Evolutionary conservation across 2,888 invertebrate genomes (phyloP).

Genomic region (Diplazon laetatorius): DNA sequence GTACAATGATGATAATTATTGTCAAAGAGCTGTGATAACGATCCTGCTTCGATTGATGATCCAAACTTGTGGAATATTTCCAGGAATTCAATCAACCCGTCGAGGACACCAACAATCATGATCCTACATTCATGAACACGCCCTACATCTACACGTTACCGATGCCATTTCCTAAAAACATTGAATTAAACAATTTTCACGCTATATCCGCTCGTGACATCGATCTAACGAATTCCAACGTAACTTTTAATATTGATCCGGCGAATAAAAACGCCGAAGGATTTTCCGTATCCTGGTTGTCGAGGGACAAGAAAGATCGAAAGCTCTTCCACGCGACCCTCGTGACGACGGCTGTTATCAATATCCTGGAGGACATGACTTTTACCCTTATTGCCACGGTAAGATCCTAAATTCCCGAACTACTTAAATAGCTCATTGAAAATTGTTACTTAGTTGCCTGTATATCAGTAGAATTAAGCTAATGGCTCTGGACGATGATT

Average conservation of each 20-base stretch:
- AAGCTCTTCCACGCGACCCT: slow-evolving; percentile 65
- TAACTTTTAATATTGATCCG: slow-evolving; percentile 63
- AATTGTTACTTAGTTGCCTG: too few relatives aligned
- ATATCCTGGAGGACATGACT: slow-evolving; percentile 58
- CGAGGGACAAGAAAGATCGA: slow-evolving; percentile 44
- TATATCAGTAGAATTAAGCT: too few relatives aligned
- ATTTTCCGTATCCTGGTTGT: slow-evolving; percentile 59
- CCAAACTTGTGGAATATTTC: too few relatives aligned
- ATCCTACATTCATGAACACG: slow-evolving; percentile 57
- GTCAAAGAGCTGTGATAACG: too few relatives aligned
- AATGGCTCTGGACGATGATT: background rate
- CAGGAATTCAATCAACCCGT: slow-evolving; percentile 61
- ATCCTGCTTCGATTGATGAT: too few relatives aligned
- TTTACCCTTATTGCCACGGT: slow-evolving; percentile 66
- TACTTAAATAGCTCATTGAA: too few relatives aligned
- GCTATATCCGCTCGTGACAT: slow-evolving; percentile 67
- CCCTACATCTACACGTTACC: slow-evolving; percentile 67
- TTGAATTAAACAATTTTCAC: slow-evolving; percentile 56
- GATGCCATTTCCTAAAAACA: slow-evolving; percentile 69
- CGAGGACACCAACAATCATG: slow-evolving; percentile 65
- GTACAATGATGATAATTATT: too few relatives aligned
- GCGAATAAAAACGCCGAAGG: slow-evolving; percentile 52
- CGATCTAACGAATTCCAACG: slow-evolving; percentile 67
- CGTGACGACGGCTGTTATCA: slow-evolving; percentile 56
- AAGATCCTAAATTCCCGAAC: too few relatives aligned